These are phyloP conservation scores for Laspeyria flexula DNA, from an alignment of 2,888 invertebrate species.

Conservation along the genomic window DNA sequence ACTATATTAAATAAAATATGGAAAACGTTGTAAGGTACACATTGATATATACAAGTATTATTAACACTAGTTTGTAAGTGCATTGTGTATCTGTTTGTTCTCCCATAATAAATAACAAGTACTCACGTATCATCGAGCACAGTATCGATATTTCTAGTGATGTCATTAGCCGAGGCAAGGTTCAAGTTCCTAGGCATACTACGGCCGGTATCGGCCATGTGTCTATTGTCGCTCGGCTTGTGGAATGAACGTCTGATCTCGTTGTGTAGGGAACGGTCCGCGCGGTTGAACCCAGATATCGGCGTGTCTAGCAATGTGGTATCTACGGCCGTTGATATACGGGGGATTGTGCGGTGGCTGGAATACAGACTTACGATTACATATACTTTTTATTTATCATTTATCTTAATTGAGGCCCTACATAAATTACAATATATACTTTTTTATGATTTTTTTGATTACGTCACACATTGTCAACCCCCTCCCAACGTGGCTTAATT, in stretches of 20 bases:
- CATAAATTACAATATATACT: too few relatives aligned
- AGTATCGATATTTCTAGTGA: conserved; percentile 30
- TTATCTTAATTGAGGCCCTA: too few relatives aligned
- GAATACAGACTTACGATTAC: neutral
- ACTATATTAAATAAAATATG: too few relatives aligned
- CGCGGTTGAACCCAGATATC: conserved; percentile 57
- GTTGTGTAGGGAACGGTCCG: conserved; percentile 62
- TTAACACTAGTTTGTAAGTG: too few relatives aligned
- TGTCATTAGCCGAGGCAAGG: conserved; percentile 57
- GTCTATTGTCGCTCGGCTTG: conserved; percentile 66
- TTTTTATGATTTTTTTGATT: too few relatives aligned
- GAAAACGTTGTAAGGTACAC: too few relatives aligned
- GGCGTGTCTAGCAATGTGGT: conserved; percentile 55
- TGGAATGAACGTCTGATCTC: conserved; percentile 81
- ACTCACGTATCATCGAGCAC: conserved; percentile 40
- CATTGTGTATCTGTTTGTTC: too few relatives aligned
- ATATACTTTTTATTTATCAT: too few relatives aligned
- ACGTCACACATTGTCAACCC: too few relatives aligned
- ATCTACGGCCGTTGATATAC: conserved; percentile 71
- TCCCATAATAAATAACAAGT: too few relatives aligned
- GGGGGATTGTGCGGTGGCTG: conserved; percentile 82
- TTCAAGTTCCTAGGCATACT: conserved; percentile 85
- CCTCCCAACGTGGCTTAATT: too few relatives aligned
- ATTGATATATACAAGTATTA: too few relatives aligned
- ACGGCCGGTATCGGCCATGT: conserved; percentile 65